These are phyloP conservation scores for Gorilla gorilla DNA, from an alignment of 2,113 vertebrate genomes.

Conservation along the genomic window DNA sequence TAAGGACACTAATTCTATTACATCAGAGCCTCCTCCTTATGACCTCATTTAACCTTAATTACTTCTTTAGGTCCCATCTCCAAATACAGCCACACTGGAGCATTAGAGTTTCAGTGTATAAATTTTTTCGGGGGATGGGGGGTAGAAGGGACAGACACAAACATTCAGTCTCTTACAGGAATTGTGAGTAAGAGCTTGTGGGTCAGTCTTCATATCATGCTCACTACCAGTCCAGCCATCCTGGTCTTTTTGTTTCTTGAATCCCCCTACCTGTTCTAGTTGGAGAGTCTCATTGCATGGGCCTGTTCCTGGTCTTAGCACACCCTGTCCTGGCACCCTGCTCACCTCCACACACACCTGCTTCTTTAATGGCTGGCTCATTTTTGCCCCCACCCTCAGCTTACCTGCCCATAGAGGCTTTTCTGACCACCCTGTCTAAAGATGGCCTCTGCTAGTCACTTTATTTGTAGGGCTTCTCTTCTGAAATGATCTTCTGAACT, in stretches of 20 bases:
- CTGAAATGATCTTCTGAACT: background rate
- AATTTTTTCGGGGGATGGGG: background rate
- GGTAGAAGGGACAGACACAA: background rate
- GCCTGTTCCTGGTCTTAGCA: background rate
- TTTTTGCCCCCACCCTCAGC: background rate
- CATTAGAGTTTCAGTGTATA: background rate
- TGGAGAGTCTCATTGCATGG: background rate
- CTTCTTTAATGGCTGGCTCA: background rate
- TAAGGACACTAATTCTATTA: background rate
- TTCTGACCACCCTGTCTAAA: background rate
- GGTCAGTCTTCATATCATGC: background rate
- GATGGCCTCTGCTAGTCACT: background rate
- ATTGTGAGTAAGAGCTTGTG: background rate
- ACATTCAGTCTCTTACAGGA: background rate
- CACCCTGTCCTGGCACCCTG: fast-evolving
- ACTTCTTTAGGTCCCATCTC: background rate
- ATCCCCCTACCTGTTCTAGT: background rate
- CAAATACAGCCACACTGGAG: background rate
- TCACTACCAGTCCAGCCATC: background rate
- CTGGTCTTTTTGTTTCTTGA: background rate
- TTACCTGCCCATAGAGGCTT: background rate
- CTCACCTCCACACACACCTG: fast-evolving
- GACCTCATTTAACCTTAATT: background rate
- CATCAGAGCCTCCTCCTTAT: background rate
- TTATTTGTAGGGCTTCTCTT: background rate